These are phyloP conservation scores for Torymus tubicola DNA, from an alignment of 2,888 invertebrate species.

Conservation along the genomic window DNA sequence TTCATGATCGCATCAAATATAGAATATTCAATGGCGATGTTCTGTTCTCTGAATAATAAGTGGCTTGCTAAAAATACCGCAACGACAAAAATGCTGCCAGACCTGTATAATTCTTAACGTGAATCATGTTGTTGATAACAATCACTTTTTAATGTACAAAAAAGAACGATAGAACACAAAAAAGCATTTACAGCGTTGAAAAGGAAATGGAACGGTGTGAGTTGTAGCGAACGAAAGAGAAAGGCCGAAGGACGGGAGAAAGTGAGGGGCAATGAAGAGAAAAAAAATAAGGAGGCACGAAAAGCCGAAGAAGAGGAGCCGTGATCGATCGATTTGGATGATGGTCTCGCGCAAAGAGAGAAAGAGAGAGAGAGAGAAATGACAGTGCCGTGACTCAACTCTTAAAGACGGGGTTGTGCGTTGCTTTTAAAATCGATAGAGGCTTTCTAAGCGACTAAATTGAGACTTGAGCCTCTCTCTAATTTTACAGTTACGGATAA, in stretches of 20 bases:
- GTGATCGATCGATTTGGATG: slow-evolving; percentile 42
- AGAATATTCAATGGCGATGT: neutral
- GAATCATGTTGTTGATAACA: too few relatives aligned
- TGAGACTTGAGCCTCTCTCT: neutral
- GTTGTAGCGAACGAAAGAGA: slow-evolving; percentile 32
- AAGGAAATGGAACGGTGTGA: slow-evolving; percentile 32
- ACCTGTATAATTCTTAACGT: too few relatives aligned
- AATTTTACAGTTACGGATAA: too few relatives aligned
- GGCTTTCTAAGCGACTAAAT: slow-evolving; percentile 10
- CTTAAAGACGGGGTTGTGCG: neutral
- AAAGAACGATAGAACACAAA: neutral
- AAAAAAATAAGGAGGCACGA: neutral
- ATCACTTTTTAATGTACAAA: too few relatives aligned
- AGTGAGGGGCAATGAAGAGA: slow-evolving; percentile 37
- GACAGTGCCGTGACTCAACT: slow-evolving; percentile 32
- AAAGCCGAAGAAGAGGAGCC: slow-evolving; percentile 28
- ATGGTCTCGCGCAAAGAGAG: neutral
- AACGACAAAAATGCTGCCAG: neutral
- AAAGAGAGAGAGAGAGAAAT: too few relatives aligned
- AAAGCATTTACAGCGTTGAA: slow-evolving; percentile 21
- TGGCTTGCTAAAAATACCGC: too few relatives aligned
- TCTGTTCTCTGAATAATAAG: neutral
- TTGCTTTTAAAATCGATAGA: slow-evolving; percentile 20
- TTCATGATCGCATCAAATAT: slow-evolving; percentile 2
- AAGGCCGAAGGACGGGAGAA: slow-evolving; percentile 44